A percentile compares a stretch with the other conserved stretches of the same genome.
Conservation (phyloP, 30 jellyfish, hydroid and myxozoan species). For the Aurelia coerulea region DNA sequence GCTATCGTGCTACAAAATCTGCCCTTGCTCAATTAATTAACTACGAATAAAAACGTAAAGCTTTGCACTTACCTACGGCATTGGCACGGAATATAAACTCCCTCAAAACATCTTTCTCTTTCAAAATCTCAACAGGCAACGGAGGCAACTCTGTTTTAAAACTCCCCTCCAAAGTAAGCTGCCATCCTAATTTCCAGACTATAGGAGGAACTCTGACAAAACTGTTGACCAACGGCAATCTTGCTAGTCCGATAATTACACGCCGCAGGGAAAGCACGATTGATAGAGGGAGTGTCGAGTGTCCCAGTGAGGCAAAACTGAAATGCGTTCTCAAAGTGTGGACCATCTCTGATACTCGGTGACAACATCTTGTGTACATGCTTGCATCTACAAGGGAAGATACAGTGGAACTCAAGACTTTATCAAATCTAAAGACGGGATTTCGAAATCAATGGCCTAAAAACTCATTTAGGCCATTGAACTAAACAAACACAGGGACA, state of each 20-base stretch:
- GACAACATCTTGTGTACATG: constrained; percentile 62
- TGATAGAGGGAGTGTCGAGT: constrained; percentile 56
- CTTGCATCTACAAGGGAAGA: constrained; percentile 32
- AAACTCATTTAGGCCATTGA: no score
- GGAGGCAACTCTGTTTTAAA: constrained; percentile 93
- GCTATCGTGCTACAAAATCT: no score
- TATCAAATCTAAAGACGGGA: no score
- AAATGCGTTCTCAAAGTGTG: constrained; percentile 70
- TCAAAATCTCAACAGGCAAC: constrained; percentile 89
- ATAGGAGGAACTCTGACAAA: constrained; percentile 94
- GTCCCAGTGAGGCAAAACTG: background rate
- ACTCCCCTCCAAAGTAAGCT: constrained; percentile 79
- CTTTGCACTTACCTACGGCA: constrained; percentile 62
- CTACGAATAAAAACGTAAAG: no score
- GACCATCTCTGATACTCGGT: constrained; percentile 84
- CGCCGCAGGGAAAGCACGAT: constrained; percentile 56
- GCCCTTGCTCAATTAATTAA: no score
- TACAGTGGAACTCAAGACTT: no score
- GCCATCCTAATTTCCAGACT: constrained; percentile 96
- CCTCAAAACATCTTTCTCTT: constrained; percentile 88
- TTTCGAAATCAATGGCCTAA: no score
- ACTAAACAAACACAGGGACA: no score
- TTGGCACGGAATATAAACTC: constrained; percentile 94
- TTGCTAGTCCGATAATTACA: constrained; percentile 85
- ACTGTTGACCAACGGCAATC: constrained; percentile 86